phyloP scores from a whole-genome alignment of 1,140 invertebrate genomes.

The Hypothenemus hampei region DNA sequence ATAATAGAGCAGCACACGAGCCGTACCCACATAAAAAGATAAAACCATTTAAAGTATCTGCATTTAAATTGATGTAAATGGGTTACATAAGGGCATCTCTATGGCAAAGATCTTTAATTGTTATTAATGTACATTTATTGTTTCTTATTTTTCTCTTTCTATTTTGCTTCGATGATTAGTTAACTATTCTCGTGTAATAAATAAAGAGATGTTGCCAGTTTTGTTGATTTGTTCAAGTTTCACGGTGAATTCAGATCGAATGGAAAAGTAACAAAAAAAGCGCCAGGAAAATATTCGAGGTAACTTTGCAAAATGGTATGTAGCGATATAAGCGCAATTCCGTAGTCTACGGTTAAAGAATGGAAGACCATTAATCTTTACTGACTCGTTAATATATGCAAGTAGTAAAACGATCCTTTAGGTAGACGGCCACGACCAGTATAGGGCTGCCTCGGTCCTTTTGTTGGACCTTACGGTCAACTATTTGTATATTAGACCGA shows the following conservation, averaged over 20 bases:
- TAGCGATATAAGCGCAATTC: slow-evolving; percentile 21
- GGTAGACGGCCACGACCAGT: slow-evolving; percentile 31
- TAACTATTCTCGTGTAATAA: too few species aligned
- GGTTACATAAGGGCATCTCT: slow-evolving; percentile 28
- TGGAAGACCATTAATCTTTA: slow-evolving; percentile 44
- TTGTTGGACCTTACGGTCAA: slow-evolving; percentile 47
- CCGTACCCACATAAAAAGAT: slow-evolving; percentile 25
- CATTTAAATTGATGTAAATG: slow-evolving; percentile 30
- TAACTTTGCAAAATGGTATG: slow-evolving; percentile 11
- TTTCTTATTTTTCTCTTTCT: slow-evolving; percentile 10
- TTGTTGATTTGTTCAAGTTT: too few species aligned
- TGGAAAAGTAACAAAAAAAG: background rate
- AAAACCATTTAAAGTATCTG: slow-evolving; percentile 25
- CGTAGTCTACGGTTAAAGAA: slow-evolving; percentile 23
- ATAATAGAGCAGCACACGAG: slow-evolving; percentile 24
- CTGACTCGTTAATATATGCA: slow-evolving; percentile 44
- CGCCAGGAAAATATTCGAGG: background rate
- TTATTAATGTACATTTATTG: slow-evolving; percentile 24
- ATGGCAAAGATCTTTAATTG: slow-evolving; percentile 26
- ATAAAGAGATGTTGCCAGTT: too few species aligned
- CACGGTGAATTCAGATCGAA: too few species aligned
- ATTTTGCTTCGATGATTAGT: too few species aligned
- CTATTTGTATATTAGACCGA: slow-evolving; percentile 49
- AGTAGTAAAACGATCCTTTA: slow-evolving; percentile 45
- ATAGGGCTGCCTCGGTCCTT: slow-evolving; percentile 29